These are phyloP conservation scores for Eulithis testata DNA, from an alignment of 2,888 invertebrate species.

Conservation along the genomic window DNA sequence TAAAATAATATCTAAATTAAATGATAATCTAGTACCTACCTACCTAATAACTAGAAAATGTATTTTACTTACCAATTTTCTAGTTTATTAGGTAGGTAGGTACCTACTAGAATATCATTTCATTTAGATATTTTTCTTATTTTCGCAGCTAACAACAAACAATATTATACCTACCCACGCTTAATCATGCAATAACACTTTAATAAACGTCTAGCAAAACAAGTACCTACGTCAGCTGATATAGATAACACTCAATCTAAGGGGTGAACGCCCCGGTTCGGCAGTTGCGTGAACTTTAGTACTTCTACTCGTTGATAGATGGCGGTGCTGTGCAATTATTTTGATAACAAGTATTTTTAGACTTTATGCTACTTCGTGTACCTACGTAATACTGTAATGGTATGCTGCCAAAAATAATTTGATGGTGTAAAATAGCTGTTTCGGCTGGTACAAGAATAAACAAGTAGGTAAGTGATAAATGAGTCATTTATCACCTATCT, in stretches of 20 bases:
- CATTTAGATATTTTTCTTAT: too few species aligned
- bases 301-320: conserved; percentile 58
- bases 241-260: conserved; percentile 21
- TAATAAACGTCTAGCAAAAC: conserved; percentile 19
- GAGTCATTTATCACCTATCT: too few species aligned
- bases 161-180: neutral
- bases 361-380: neutral
- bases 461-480: neutral
- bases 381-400: conserved; percentile 2
- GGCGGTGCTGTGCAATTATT: conserved; percentile 40
- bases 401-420: conserved; percentile 23
- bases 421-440: conserved; percentile 11
- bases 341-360: conserved; percentile 25
- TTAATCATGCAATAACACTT: conserved; percentile 3
- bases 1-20: too few species aligned
- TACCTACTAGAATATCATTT: too few species aligned
- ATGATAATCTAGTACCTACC: too few species aligned
- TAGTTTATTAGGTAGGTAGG: too few species aligned
- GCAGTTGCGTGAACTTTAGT: conserved; percentile 76
- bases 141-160: too few species aligned
- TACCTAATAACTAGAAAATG: too few species aligned
- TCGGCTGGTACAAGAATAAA: neutral
- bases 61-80: too few species aligned
- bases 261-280: conserved; percentile 73
- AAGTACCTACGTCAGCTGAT: conserved; percentile 50